Conservation (phyloP, 2,888 invertebrate genomes). For the Drosophila flavopinicola region DNA sequence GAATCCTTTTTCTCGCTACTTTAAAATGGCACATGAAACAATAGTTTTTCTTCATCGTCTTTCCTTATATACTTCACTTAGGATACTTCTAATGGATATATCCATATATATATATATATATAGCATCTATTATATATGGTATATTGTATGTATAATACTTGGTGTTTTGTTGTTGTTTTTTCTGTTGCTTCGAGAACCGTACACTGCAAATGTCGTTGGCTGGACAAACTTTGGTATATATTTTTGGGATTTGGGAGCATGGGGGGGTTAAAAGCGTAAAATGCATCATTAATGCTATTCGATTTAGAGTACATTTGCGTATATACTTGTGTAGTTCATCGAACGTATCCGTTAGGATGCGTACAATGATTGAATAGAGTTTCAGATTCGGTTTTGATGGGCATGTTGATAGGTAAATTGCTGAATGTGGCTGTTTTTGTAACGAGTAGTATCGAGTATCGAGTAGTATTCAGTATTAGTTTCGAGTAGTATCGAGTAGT, state of each 20-base stretch:
- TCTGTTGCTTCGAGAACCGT: conserved; percentile 60
- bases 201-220: conserved; percentile 64
- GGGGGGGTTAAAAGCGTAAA: conserved; percentile 73
- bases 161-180: conserved; percentile 61
- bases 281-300: conserved; percentile 57
- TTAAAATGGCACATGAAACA: conserved; percentile 81
- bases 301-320: conserved; percentile 18
- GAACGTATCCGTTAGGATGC: conserved; percentile 8
- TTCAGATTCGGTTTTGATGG: conserved; percentile 37
- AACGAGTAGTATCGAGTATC: conserved; percentile 8
- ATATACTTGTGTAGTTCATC: conserved; percentile 2
- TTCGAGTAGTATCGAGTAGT: conserved; percentile 28
- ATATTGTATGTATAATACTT: conserved; percentile 69
- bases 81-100: conserved; percentile 44
- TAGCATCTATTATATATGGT: conserved; percentile 33
- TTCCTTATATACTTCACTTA: conserved; percentile 33
- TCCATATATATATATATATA: conserved; percentile 43
- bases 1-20: conserved; percentile 52
- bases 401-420: conserved; percentile 37
- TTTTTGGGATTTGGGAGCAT: conserved; percentile 10
- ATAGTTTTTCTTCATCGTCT: conserved; percentile 53
- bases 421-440: conserved; percentile 38
- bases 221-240: conserved; percentile 18
- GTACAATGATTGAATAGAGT: conserved; percentile 2
- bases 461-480: conserved; percentile 23